These are phyloP conservation scores for Peromyscus melanophrys DNA, from an alignment of 2,797 vertebrate genomes.

Conservation along the genomic window DNA sequence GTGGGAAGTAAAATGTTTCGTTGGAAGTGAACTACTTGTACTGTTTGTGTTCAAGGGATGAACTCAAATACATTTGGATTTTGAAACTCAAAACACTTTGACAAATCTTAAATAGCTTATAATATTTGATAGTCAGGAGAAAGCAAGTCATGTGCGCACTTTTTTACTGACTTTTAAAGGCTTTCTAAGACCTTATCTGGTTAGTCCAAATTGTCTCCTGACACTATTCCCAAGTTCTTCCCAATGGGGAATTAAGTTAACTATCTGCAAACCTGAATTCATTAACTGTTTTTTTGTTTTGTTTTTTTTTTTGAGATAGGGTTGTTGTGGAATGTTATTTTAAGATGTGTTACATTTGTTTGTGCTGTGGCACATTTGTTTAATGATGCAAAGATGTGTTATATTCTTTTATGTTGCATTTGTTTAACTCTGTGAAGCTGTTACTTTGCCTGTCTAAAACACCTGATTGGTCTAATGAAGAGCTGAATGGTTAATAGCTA, in stretches of 20 bases:
- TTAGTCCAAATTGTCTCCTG: neutral
- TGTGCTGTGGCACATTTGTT: no score
- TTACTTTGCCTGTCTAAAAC: no score
- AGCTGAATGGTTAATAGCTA: no score
- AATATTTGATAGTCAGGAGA: slow-evolving; percentile 16
- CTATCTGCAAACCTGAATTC: slow-evolving; percentile 14
- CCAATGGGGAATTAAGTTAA: neutral
- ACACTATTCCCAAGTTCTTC: neutral
- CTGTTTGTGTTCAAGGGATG: neutral
- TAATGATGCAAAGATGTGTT: no score
- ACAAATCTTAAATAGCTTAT: slow-evolving; percentile 9
- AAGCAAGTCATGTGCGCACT: neutral
- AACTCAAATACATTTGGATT: neutral
- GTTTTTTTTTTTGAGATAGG: neutral
- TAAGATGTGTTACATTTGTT: no score
- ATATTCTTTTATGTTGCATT: no score
- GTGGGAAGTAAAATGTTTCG: neutral
- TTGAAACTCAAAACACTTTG: slow-evolving; percentile 6
- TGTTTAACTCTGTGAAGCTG: no score
- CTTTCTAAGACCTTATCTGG: neutral
- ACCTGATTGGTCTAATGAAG: no score
- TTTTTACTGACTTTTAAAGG: neutral
- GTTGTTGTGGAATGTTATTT: no score
- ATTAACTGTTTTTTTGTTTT: neutral
- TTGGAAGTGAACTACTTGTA: neutral